phyloP scores from a whole-genome alignment of 2,797 vertebrate genomes.

The Dallia pectoralis region DNA sequence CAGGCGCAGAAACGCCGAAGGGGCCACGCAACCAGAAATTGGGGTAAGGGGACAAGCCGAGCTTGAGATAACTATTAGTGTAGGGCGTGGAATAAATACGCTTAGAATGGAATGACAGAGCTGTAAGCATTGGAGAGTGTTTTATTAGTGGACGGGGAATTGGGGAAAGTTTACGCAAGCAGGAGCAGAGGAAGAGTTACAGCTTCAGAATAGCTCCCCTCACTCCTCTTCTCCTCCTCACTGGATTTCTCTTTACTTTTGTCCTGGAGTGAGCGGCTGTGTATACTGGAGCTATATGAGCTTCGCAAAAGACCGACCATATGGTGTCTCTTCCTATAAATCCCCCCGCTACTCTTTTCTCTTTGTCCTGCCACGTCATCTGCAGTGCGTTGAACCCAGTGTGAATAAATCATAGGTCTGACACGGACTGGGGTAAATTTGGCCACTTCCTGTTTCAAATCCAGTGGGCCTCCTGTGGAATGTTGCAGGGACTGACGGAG shows the following conservation, averaged over 20 bases:
- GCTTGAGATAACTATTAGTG: conserved; percentile 27
- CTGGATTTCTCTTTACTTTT: conserved; percentile 3
- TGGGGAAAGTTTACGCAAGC: conserved; percentile 18
- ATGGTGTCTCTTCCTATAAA: background rate
- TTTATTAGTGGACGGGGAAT: conserved; percentile 26
- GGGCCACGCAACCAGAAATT: conserved; percentile 42
- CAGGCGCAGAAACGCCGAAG: conserved; percentile 14
- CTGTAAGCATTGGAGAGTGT: conserved; percentile 39
- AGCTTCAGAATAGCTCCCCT: conserved; percentile 22
- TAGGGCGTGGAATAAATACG: conserved; percentile 57
- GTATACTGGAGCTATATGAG: background rate
- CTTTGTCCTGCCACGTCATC: conserved; percentile 68
- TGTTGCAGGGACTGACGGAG: conserved; percentile 60
- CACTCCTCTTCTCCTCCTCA: background rate
- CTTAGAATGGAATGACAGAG: conserved; percentile 51
- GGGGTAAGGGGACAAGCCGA: conserved; percentile 42
- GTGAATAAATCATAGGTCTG: conserved; percentile 68
- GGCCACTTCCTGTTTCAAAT: conserved; percentile 75
- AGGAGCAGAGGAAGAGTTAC: conserved; percentile 8
- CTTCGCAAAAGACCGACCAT: background rate
- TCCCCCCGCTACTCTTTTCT: conserved; percentile 16
- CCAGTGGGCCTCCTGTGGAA: conserved; percentile 70
- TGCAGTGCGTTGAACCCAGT: conserved; percentile 56
- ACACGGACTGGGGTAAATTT: conserved; percentile 68
- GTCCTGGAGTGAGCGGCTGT: background rate